These are phyloP conservation scores for Pseudococcus longispinus DNA, from an alignment of 2,888 invertebrate species.

Conservation along the genomic window DNA sequence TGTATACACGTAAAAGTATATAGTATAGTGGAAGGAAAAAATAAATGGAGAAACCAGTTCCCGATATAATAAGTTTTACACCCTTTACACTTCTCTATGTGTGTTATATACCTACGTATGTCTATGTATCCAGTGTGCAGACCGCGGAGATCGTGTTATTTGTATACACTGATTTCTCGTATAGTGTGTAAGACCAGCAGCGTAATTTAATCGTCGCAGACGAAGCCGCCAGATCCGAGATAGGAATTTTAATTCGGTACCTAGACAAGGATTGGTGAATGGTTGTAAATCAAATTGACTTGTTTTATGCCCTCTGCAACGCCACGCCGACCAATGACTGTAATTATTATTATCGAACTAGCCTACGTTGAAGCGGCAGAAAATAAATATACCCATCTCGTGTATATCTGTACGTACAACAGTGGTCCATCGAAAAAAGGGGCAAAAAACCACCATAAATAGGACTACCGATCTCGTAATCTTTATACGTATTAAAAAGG, in stretches of 20 bases:
- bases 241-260: constrained; percentile 51
- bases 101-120: not conserved
- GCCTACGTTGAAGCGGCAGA: not conserved
- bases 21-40: not conserved
- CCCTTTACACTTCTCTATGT: constrained; percentile 27
- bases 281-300: constrained; percentile 52
- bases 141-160: constrained; percentile 38
- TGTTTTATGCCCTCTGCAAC: constrained; percentile 44
- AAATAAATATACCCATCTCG: not conserved
- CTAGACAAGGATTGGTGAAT: constrained; percentile 39
- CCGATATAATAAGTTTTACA: constrained; percentile 43
- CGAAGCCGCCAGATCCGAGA: constrained; percentile 36
- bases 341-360: constrained; percentile 46
- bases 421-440: not conserved
- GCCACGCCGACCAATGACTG: constrained; percentile 36
- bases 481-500: not conserved
- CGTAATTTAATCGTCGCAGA: constrained; percentile 47
- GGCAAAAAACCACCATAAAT: not conserved
- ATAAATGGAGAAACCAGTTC: constrained; percentile 38
- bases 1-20: too few relatives aligned
- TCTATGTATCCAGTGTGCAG: not conserved
- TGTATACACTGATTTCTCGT: constrained; percentile 31
- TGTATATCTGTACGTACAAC: not conserved
- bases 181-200: constrained; percentile 52
- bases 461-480: not conserved